These are phyloP conservation scores for Paedocypris sp. DNA, from an alignment of 2,113 vertebrate species.

Conservation along the genomic window DNA sequence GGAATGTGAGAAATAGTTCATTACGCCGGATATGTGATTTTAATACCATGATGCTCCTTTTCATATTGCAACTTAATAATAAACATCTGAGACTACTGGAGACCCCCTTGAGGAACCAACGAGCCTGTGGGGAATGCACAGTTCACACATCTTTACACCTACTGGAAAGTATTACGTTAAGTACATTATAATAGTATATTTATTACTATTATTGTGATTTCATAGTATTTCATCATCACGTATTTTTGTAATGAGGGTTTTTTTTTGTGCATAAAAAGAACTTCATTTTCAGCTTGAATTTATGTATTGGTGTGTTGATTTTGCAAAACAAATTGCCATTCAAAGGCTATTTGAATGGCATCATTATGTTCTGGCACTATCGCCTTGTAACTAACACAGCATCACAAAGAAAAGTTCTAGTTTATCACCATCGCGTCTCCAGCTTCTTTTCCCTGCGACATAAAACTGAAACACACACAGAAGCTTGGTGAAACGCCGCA, in stretches of 20 bases:
- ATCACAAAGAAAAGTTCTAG: constrained; percentile 50
- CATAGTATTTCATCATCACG: too few species aligned
- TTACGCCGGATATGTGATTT: constrained; percentile 64
- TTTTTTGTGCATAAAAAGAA: constrained; percentile 27
- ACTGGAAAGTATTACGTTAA: neutral
- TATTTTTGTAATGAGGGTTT: too few species aligned
- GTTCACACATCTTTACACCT: too few species aligned
- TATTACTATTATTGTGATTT: too few species aligned
- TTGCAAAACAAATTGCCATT: constrained; percentile 37
- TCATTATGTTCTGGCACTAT: constrained; percentile 36
- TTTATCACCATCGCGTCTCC: constrained; percentile 52
- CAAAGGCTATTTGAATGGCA: constrained; percentile 36
- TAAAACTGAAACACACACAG: too few species aligned
- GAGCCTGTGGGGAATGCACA: constrained; percentile 44
- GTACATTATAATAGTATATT: too few species aligned
- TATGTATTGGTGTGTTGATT: constrained; percentile 45
- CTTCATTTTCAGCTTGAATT: constrained; percentile 22
- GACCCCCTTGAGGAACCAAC: constrained; percentile 46
- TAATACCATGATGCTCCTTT: constrained; percentile 49
- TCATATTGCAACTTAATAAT: constrained; percentile 54
- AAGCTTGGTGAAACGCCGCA: too few species aligned
- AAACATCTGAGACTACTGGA: constrained; percentile 56
- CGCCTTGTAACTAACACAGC: constrained; percentile 45
- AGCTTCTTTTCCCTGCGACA: too few species aligned
- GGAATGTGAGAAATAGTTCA: constrained; percentile 63